Evolutionary conservation across 2,797 vertebrate species (phyloP).

Genomic region (Cephalopachus bancanus): DNA sequence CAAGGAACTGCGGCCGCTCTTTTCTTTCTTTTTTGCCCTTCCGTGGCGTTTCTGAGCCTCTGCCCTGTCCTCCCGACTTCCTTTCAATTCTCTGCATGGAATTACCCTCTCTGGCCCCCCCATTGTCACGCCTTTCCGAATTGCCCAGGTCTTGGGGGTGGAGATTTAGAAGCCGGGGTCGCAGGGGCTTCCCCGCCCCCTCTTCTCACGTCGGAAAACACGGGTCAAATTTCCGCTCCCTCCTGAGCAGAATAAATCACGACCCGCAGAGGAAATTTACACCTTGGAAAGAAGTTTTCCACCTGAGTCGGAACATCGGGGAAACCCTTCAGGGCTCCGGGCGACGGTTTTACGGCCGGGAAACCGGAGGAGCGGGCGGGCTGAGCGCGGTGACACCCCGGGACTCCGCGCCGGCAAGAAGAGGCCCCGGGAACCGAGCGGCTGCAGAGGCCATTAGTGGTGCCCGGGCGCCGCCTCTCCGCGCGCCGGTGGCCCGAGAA

Average conservation of each 20-base stretch:
- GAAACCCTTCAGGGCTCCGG: slow-evolving; percentile 56
- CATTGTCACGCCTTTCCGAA: slow-evolving; percentile 78
- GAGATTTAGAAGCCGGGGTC: slow-evolving; percentile 74
- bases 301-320: slow-evolving; percentile 71
- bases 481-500: not conserved
- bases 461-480: fast-evolving
- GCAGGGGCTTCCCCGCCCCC: slow-evolving; percentile 63
- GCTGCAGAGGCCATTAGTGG: not conserved
- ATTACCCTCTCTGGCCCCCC: slow-evolving; percentile 62
- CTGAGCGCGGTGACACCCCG: not conserved
- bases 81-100: slow-evolving; percentile 75
- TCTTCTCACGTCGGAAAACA: slow-evolving; percentile 80
- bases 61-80: slow-evolving; percentile 33
- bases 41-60: not conserved
- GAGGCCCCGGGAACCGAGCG: not conserved
- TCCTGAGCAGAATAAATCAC: slow-evolving; percentile 80
- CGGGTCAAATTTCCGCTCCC: slow-evolving; percentile 80
- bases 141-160: slow-evolving; percentile 53
- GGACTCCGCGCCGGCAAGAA: not conserved
- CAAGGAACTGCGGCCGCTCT: not conserved
- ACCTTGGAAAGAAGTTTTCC: slow-evolving; percentile 58
- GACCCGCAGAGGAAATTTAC: slow-evolving; percentile 71
- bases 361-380: slow-evolving; percentile 47
- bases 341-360: slow-evolving; percentile 52
- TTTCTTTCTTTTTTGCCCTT: not conserved